phyloP scores from a whole-genome alignment of 2,888 invertebrate genomes.

The Dione juno region DNA sequence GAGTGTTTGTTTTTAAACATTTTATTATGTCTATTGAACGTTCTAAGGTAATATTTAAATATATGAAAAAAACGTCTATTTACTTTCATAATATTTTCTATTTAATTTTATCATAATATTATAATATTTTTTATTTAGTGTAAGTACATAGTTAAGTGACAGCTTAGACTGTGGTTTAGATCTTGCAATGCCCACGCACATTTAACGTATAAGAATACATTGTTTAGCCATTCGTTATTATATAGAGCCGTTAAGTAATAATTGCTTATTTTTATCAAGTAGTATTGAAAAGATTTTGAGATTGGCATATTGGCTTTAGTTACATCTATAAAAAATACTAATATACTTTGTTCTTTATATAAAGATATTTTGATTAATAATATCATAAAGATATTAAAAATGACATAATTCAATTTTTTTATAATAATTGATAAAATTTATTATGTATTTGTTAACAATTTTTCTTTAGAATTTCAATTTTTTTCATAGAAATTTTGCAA shows the following conservation, averaged over 20 bases:
- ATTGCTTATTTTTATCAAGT: slow-evolving; percentile 12
- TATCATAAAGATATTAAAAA: too few species aligned
- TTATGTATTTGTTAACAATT: too few species aligned
- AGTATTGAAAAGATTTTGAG: slow-evolving; percentile 1
- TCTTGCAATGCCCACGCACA: slow-evolving; percentile 72
- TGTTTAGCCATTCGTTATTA: slow-evolving; percentile 40
- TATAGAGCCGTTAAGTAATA: slow-evolving; percentile 6
- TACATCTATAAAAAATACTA: background rate
- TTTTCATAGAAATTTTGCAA: background rate
- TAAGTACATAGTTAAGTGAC: slow-evolving; percentile 48
- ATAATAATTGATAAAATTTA: too few species aligned
- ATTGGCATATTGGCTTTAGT: background rate
- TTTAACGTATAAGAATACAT: slow-evolving; percentile 51
- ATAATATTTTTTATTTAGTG: slow-evolving; percentile 39
- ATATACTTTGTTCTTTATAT: background rate
- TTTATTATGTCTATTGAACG: slow-evolving; percentile 36
- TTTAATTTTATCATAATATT: slow-evolving; percentile 15
- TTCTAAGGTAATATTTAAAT: slow-evolving; percentile 19
- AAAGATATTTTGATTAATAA: background rate
- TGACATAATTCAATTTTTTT: too few species aligned
- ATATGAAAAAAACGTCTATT: slow-evolving; percentile 9
- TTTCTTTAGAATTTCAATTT: too few species aligned
- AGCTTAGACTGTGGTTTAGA: slow-evolving; percentile 66
- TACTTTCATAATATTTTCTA: slow-evolving; percentile 7
- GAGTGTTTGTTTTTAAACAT: slow-evolving; percentile 34